These are phyloP conservation scores for Dasyurus viverrinus DNA, from an alignment of 2,113 vertebrate genomes.

Conservation along the genomic window DNA sequence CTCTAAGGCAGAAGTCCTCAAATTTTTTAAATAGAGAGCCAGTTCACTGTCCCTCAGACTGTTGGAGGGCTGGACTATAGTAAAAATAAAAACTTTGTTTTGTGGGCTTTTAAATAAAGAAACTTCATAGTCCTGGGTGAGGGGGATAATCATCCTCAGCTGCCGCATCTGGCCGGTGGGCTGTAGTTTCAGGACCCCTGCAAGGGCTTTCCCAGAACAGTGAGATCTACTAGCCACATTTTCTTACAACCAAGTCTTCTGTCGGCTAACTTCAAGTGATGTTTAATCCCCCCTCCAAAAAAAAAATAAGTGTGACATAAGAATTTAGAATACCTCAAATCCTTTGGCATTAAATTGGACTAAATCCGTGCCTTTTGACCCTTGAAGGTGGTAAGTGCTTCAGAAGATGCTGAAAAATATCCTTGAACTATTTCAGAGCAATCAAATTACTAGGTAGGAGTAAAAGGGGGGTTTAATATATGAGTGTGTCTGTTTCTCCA, in stretches of 20 bases:
- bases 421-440: not conserved
- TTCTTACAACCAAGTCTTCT: not conserved
- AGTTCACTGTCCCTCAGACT: too few species aligned
- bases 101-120: too few species aligned
- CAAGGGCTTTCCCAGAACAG: not conserved
- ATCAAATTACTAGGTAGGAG: not conserved
- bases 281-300: not conserved
- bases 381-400: not conserved
- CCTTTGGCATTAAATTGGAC: not conserved
- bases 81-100: too few species aligned
- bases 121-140: too few species aligned
- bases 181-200: too few species aligned
- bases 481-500: slow-evolving; percentile 20
- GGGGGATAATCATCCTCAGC: too few species aligned
- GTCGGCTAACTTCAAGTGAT: not conserved
- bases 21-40: too few species aligned
- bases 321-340: not conserved
- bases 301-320: not conserved
- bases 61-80: too few species aligned
- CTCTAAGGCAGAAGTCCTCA: not conserved
- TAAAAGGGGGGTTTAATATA: slow-evolving; percentile 47
- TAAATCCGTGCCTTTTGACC: not conserved
- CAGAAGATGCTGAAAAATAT: not conserved
- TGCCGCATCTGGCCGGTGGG: too few species aligned
- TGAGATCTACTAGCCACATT: not conserved